Percentiles rank a stretch among this genome's conserved stretches.
These are phyloP conservation scores for Ictalurus punctatus DNA, from an alignment of 2,113 vertebrate species.

Conservation along the genomic window DNA sequence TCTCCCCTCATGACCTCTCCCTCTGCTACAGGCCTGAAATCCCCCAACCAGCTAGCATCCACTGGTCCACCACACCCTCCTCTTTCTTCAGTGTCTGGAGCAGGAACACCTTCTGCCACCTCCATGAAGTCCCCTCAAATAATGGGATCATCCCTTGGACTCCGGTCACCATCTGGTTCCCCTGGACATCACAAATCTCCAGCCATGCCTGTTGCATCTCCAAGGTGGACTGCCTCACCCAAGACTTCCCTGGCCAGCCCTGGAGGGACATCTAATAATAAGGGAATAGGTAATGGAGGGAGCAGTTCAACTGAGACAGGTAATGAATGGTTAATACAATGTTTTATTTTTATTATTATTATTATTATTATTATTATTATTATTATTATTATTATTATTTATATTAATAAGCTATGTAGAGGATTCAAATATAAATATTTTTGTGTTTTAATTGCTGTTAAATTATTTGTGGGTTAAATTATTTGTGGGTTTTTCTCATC, in stretches of 20 bases:
- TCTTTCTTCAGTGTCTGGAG: constrained; percentile 77
- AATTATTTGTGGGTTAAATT: neutral
- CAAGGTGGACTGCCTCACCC: constrained; percentile 88
- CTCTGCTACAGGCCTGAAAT: constrained; percentile 87
- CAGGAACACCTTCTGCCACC: constrained; percentile 75
- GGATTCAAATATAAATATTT: neutral
- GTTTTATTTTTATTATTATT: too few species aligned
- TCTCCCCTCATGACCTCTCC: constrained; percentile 88
- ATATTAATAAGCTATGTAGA: neutral
- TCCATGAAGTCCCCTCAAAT: constrained; percentile 90
- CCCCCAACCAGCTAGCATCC: constrained; percentile 83
- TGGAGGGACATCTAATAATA: constrained; percentile 74
- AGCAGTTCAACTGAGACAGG: constrained; percentile 71
- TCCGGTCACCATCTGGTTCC: constrained; percentile 88
- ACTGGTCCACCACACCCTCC: constrained; percentile 73
- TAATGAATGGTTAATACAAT: constrained; percentile 42
- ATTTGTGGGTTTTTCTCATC: neutral
- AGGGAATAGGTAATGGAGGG: constrained; percentile 70
- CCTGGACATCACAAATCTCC: constrained; percentile 91
- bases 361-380: neutral
- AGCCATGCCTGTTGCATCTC: constrained; percentile 85
- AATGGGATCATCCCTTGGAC: constrained; percentile 79
- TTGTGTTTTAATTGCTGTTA: neutral
- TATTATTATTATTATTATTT: neutral
- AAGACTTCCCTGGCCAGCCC: constrained; percentile 91